These are phyloP conservation scores for Hemithea aestivaria DNA, from an alignment of 2,888 invertebrate genomes.

Conservation along the genomic window DNA sequence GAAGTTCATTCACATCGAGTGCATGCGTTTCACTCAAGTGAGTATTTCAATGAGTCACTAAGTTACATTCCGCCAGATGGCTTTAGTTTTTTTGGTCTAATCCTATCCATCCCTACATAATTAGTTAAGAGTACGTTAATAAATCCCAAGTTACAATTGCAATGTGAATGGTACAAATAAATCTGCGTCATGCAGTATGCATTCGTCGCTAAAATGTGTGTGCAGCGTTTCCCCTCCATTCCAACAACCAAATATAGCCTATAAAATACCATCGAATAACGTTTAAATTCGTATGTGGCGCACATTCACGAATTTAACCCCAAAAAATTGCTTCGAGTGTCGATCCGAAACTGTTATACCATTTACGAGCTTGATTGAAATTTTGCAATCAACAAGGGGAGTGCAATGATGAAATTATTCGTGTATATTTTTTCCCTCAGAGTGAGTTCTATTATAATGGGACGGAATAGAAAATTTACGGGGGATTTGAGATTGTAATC, in stretches of 20 bases:
- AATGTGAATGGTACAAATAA: slow-evolving; percentile 72
- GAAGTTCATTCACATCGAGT: slow-evolving; percentile 21
- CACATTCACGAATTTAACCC: slow-evolving; percentile 47
- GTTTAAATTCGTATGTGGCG: slow-evolving; percentile 33
- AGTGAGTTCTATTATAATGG: slow-evolving; percentile 64
- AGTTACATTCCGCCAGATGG: slow-evolving; percentile 47
- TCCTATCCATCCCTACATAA: slow-evolving; percentile 60
- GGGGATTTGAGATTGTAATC: slow-evolving; percentile 76
- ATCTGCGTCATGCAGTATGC: slow-evolving; percentile 69
- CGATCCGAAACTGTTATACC: slow-evolving; percentile 73
- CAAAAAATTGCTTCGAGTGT: slow-evolving; percentile 72
- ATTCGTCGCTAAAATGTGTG: slow-evolving; percentile 53
- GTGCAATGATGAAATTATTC: slow-evolving; percentile 74
- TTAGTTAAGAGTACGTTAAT: slow-evolving; percentile 60
- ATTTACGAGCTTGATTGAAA: slow-evolving; percentile 78
- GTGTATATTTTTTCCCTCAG: slow-evolving; percentile 69
- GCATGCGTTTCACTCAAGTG: slow-evolving; percentile 9
- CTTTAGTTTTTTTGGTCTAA: slow-evolving; percentile 45
- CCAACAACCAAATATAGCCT: slow-evolving; percentile 33
- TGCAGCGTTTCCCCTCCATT: slow-evolving; percentile 28
- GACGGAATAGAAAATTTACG: slow-evolving; percentile 72
- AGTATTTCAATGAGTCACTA: slow-evolving; percentile 22
- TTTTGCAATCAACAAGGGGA: slow-evolving; percentile 77
- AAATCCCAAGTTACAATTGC: slow-evolving; percentile 63
- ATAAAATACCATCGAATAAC: slow-evolving; percentile 34